A percentile compares a stretch with the other conserved stretches of the same genome.
Evolutionary conservation across 2,797 vertebrate species (phyloP).

Genomic region (Pyrocephalus nanus): DNA sequence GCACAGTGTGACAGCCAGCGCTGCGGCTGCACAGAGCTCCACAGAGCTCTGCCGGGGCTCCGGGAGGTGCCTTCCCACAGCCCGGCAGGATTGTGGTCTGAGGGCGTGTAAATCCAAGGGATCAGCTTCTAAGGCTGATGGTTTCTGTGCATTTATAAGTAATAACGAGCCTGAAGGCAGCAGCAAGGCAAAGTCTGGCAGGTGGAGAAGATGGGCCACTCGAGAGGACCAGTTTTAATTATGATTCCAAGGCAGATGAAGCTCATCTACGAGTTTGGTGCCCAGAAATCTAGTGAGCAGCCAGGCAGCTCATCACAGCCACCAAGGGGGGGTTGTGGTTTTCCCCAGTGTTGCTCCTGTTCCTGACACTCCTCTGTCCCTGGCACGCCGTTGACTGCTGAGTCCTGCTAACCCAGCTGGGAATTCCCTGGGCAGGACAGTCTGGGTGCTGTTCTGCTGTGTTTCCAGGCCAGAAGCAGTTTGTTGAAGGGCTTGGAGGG

Average conservation of each 20-base stretch:
- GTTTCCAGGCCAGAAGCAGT: too few species aligned
- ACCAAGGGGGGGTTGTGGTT: not conserved
- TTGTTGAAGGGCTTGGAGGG: not conserved
- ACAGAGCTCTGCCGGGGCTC: not conserved
- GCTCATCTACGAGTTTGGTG: not conserved
- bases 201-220: not conserved
- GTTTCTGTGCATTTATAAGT: not conserved
- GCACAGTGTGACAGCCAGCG: not conserved
- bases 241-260: not conserved
- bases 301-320: not conserved
- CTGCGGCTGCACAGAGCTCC: not conserved
- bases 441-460: not conserved
- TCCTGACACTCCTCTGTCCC: not conserved
- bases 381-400: rapidly evolving
- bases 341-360: not conserved
- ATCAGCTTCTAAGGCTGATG: not conserved
- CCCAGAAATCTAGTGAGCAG: not conserved
- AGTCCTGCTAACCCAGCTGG: not conserved
- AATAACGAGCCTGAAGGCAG: not conserved
- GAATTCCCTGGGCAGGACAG: not conserved
- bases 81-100: rapidly evolving
- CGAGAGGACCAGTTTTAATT: not conserved
- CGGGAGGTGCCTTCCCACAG: not conserved
- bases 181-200: not conserved
- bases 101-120: rapidly evolving